These are phyloP conservation scores for Thymelicus acteon DNA, from an alignment of 2,888 invertebrate species.

Conservation along the genomic window DNA sequence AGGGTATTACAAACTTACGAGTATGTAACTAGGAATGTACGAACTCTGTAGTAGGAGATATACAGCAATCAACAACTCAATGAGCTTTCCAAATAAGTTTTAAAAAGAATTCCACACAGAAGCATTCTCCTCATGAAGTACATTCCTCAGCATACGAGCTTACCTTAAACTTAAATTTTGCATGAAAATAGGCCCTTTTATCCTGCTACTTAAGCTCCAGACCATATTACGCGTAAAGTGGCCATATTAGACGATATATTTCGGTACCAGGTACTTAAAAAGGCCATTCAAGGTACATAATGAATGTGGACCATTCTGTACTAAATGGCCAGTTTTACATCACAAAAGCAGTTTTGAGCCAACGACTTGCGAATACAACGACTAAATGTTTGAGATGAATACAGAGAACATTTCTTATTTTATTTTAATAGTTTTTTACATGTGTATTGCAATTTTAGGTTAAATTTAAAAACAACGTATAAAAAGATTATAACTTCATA, in stretches of 20 bases:
- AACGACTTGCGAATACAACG: background rate
- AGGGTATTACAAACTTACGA: too few species aligned
- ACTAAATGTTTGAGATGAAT: background rate
- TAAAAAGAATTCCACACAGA: too few species aligned
- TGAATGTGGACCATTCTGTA: background rate
- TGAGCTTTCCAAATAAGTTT: too few species aligned
- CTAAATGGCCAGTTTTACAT: conserved; percentile 13
- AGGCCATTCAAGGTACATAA: background rate
- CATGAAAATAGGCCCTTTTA: conserved; percentile 2
- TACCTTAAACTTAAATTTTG: background rate
- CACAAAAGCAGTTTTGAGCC: conserved; percentile 7
- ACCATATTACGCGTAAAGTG: background rate
- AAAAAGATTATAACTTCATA: too few species aligned
- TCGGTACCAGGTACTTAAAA: conserved; percentile 10
- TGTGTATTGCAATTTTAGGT: too few species aligned
- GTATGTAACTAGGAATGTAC: too few species aligned
- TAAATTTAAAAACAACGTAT: too few species aligned
- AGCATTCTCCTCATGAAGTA: too few species aligned
- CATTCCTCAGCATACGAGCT: too few species aligned
- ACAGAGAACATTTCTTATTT: background rate
- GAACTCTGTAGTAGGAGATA: too few species aligned
- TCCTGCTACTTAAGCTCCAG: too few species aligned
- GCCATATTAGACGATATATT: conserved; percentile 7
- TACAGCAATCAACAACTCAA: too few species aligned
- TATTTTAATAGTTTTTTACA: background rate